Base-by-base conservation (phyloP, 2,113 vertebrate species). In the Ictidomys tridecemlineatus region DNA sequence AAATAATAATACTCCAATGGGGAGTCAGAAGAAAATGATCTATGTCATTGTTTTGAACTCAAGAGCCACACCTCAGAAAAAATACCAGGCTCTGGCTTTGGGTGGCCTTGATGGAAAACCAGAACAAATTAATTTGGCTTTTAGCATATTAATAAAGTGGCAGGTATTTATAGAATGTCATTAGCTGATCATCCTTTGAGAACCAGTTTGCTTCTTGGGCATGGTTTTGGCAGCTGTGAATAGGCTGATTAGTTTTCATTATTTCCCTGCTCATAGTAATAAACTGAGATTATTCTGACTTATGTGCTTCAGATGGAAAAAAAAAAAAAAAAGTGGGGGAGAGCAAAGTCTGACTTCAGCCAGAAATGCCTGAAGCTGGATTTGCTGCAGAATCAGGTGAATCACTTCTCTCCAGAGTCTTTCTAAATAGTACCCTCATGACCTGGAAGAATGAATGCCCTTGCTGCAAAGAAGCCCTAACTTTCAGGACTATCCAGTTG, bases 121-220 rank as follows among this genome's bases (percentile, higher is more conserved):
- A 95, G 65, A 73, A 79, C 89, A 93, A 89, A 82, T 82, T 89
- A 92, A 73, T 76, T 56, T 96, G 45, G 84, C 84, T 96, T 79
- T 92, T 76, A 91, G 85, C 65, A 34, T 67, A 84, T 77, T 84
- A 97, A 91, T 92, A 73, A 97, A 79, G 83, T 73, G 70, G 48
- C 63, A 97, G 91, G 63, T 91, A 93, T 93, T 96, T 97, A 93
- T 84, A 96, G 72, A 85, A 84, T 5, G 61, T 87, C 48, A 63
- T 93, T 93, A 91, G 58, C 65, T 90, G 79, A 77, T 77, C 63
- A 63, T 89, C 53, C 83, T 95, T 77, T 93, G 96, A 93, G 86
- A 94, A 93, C 42, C 45, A 93, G 79, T 95, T 85, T 95, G 74
- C 86, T 92, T 93, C 85, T 80, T 61, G 16, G 85, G 82, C 63